Percentiles rank a stretch among this genome's conserved stretches.
These are phyloP conservation scores for Ptilonorhynchus violaceus DNA, from an alignment of 2,113 vertebrate species.

Conservation along the genomic window DNA sequence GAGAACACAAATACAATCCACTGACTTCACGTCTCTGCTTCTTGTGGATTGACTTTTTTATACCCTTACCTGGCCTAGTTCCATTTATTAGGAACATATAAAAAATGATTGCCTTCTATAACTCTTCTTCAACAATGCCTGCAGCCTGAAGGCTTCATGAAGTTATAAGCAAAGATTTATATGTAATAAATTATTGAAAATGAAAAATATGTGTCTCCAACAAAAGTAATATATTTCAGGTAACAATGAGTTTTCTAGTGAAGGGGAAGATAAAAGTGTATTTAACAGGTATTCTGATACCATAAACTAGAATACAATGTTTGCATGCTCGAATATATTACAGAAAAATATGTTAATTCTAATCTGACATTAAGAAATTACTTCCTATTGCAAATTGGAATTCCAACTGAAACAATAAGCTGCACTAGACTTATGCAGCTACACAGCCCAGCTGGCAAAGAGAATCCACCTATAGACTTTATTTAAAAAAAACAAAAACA, in stretches of 20 bases:
- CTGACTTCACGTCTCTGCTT: conserved; percentile 19
- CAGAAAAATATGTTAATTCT: not conserved
- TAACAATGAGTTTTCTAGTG: conserved; percentile 49
- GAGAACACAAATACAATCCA: conserved; percentile 42
- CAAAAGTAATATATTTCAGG: conserved; percentile 56
- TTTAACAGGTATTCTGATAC: conserved; percentile 26
- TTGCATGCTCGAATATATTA: conserved; percentile 51
- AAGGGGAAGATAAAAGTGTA: conserved; percentile 57
- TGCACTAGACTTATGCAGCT: not conserved
- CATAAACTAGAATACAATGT: conserved; percentile 53
- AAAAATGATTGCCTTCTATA: conserved; percentile 61
- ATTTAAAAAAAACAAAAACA: not conserved
- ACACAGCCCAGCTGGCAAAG: not conserved
- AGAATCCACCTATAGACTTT: not conserved
- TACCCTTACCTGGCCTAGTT: conserved; percentile 54
- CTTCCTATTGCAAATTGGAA: conserved; percentile 1
- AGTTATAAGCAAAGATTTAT: conserved; percentile 73
- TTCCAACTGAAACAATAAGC: conserved; percentile 50
- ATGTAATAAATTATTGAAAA: conserved; percentile 71
- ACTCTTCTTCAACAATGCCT: conserved; percentile 66
- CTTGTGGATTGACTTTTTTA: conserved; percentile 29
- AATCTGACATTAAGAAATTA: conserved; percentile 30
- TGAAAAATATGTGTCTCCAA: conserved; percentile 58
- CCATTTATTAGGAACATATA: conserved; percentile 67
- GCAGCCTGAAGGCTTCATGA: conserved; percentile 66